Evolutionary conservation across 2,113 vertebrate species (phyloP).

Genomic region (Ibidorhyncha struthersii): DNA sequence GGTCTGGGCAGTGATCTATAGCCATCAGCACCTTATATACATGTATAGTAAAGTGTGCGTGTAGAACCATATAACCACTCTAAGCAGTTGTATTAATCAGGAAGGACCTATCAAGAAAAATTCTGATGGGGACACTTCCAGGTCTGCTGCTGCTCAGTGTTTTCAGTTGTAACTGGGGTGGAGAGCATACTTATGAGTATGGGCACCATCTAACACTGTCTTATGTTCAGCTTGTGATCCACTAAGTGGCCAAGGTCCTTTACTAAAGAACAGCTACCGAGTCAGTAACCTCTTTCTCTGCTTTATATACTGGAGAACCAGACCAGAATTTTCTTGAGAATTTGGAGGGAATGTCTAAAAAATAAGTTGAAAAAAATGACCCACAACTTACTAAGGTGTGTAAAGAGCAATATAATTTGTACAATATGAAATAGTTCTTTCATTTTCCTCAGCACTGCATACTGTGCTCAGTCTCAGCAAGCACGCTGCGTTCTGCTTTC

Average conservation of each 20-base stretch:
- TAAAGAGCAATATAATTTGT: conserved; percentile 32
- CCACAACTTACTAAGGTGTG: background rate
- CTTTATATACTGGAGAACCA: background rate
- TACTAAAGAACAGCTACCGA: background rate
- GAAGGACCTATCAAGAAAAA: background rate
- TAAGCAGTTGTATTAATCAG: background rate
- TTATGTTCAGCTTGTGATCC: background rate
- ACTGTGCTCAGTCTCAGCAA: conserved; percentile 46
- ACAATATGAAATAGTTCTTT: background rate
- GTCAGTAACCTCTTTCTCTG: background rate
- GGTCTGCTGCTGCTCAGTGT: background rate
- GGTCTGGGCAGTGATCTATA: background rate
- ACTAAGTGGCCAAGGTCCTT: background rate
- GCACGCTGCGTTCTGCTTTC: conserved; percentile 8
- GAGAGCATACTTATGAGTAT: fast-evolving
- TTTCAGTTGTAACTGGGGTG: background rate
- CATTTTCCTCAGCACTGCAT: background rate
- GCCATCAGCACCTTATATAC: background rate
- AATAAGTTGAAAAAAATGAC: background rate
- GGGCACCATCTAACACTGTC: background rate
- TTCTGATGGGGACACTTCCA: background rate
- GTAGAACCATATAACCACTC: background rate
- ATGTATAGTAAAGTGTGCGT: background rate
- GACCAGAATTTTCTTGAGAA: background rate
- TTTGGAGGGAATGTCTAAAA: background rate